These are phyloP conservation scores for Podarcis lilfordi DNA, from an alignment of 2,797 vertebrate genomes.

Conservation along the genomic window DNA sequence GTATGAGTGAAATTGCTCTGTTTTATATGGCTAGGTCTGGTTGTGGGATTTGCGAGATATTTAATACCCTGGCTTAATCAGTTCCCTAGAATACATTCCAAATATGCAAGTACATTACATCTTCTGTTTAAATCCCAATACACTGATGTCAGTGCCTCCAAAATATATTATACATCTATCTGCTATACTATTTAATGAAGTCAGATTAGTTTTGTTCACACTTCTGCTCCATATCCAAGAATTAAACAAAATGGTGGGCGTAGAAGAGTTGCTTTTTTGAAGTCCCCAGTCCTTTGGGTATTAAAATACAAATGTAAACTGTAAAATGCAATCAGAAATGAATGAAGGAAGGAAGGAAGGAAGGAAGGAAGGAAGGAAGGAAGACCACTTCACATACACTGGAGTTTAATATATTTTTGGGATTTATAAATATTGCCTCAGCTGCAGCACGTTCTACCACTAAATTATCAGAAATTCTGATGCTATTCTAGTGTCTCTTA, in stretches of 20 bases:
- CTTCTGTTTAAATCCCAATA: neutral
- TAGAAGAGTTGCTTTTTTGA: neutral
- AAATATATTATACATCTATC: neutral
- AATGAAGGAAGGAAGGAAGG: too few species aligned
- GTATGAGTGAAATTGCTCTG: neutral
- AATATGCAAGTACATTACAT: neutral
- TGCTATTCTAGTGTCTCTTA: neutral
- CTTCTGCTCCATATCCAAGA: neutral
- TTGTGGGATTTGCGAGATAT: neutral
- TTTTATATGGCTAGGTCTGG: neutral
- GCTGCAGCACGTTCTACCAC: neutral
- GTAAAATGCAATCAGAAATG: too few species aligned
- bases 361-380: too few species aligned
- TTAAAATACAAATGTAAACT: neutral
- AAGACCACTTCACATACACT: too few species aligned
- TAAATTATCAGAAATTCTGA: neutral
- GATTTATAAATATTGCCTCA: neutral
- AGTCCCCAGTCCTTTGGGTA: neutral
- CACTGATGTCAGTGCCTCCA: neutral
- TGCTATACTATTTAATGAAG: neutral
- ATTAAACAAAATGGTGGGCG: neutral
- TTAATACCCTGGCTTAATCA: neutral
- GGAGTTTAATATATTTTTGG: neutral
- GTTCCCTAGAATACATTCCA: neutral
- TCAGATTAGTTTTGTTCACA: too few species aligned